Conservation (phyloP, 2,888 invertebrate genomes). For the Lasioglossum oenotherae region DNA sequence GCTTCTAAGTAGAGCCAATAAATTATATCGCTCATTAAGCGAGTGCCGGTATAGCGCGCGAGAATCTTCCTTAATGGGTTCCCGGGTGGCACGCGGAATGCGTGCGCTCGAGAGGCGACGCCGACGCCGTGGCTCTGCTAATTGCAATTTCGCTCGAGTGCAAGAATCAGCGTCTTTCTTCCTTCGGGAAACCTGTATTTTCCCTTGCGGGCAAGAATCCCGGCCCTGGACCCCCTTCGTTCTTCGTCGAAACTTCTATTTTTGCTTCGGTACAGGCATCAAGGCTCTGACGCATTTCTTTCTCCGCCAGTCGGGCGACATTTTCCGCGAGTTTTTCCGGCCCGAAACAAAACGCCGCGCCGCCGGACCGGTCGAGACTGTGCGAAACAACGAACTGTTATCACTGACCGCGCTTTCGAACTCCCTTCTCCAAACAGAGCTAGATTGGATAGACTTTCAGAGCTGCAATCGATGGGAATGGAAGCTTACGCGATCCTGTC, state of each 20-base stretch:
- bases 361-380: background rate
- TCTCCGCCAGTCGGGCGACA: background rate
- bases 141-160: constrained; percentile 68
- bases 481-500: constrained; percentile 6
- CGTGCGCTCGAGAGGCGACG: constrained; percentile 54
- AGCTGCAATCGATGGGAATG: constrained; percentile 24
- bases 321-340: background rate
- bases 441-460: constrained; percentile 35
- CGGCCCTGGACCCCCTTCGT: too few species aligned
- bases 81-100: constrained; percentile 60
- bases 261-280: background rate
- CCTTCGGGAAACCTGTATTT: too few species aligned
- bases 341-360: background rate
- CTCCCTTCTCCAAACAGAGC: constrained; percentile 18
- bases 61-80: constrained; percentile 76
- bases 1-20: constrained; percentile 71
- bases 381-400: constrained; percentile 24
- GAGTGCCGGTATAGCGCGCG: constrained; percentile 58
- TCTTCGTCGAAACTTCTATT: too few species aligned
- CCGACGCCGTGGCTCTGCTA: constrained; percentile 40
- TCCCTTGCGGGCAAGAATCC: too few species aligned
- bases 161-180: constrained; percentile 42
- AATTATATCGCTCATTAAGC: constrained; percentile 77
- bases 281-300: background rate
- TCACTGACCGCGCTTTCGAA: constrained; percentile 7